phyloP scores from a whole-genome alignment of 2,888 invertebrate species.

The Stenotaenia linearis region DNA sequence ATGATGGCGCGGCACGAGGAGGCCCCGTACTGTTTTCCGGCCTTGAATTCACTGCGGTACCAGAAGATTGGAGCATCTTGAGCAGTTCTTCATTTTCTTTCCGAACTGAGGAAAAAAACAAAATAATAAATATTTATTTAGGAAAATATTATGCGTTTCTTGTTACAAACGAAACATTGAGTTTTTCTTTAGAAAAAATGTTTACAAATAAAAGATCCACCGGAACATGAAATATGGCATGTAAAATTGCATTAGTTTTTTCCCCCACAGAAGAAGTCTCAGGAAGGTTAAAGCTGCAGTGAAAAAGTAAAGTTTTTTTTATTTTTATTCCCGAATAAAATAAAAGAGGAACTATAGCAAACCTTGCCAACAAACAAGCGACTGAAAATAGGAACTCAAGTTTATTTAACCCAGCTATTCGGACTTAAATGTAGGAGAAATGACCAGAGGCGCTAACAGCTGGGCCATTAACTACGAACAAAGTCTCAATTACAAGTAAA shows the following conservation, averaged over 20 bases:
- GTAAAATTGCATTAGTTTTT: too few species aligned
- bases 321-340: neutral
- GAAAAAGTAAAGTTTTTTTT: neutral
- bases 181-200: neutral
- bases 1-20: neutral
- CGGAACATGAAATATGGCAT: too few species aligned
- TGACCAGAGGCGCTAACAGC: constrained; percentile 17
- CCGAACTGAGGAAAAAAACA: neutral
- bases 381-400: neutral
- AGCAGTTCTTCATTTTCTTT: constrained; percentile 6
- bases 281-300: too few species aligned
- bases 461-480: constrained; percentile 10
- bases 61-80: neutral
- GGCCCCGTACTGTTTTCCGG: neutral
- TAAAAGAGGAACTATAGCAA: neutral
- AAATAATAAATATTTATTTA: neutral
- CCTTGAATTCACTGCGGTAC: neutral
- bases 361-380: neutral
- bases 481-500: constrained; percentile 20
- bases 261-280: too few species aligned
- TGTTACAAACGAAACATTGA: neutral
- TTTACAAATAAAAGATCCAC: too few species aligned
- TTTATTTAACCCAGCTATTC: neutral
- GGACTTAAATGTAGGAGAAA: neutral
- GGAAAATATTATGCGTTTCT: too few species aligned